phyloP scores from a whole-genome alignment of 2,113 vertebrate genomes.

The Phodopus roborovskii region DNA sequence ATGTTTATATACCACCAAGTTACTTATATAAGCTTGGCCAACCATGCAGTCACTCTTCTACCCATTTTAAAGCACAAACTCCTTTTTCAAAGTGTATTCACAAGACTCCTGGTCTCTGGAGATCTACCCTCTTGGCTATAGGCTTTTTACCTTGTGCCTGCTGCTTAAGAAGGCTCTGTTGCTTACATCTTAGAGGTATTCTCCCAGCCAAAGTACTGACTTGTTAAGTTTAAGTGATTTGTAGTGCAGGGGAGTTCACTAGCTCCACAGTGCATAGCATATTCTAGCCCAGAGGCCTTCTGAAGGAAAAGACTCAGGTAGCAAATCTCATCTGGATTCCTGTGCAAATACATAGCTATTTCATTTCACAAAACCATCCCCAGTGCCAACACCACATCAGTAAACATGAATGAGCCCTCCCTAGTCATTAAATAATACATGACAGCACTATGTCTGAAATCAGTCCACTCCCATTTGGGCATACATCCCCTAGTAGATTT shows the following conservation, averaged over 20 bases:
- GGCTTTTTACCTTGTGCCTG: not conserved
- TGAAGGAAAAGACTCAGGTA: not conserved
- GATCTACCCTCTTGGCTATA: not conserved
- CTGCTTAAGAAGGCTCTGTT: not conserved
- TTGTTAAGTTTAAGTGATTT: not conserved
- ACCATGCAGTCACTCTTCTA: not conserved
- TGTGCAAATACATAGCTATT: not conserved
- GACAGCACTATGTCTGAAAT: not conserved
- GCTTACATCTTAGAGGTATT: not conserved
- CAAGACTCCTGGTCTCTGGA: not conserved
- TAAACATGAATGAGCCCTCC: not conserved
- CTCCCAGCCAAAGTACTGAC: not conserved
- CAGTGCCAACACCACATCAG: not conserved
- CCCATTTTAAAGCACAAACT: not conserved
- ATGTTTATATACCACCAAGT: fast-evolving
- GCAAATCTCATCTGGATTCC: not conserved
- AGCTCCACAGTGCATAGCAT: not conserved
- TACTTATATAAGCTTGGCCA: not conserved
- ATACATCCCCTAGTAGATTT: not conserved
- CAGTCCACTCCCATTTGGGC: not conserved
- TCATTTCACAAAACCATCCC: not conserved
- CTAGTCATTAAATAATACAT: not conserved
- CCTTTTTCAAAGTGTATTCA: not conserved
- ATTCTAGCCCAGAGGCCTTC: not conserved
- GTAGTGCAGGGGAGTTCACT: not conserved